A percentile compares a stretch with the other conserved stretches of the same genome.
Conservation (phyloP, 2,113 vertebrate species). For the Embiotoca jacksoni region DNA sequence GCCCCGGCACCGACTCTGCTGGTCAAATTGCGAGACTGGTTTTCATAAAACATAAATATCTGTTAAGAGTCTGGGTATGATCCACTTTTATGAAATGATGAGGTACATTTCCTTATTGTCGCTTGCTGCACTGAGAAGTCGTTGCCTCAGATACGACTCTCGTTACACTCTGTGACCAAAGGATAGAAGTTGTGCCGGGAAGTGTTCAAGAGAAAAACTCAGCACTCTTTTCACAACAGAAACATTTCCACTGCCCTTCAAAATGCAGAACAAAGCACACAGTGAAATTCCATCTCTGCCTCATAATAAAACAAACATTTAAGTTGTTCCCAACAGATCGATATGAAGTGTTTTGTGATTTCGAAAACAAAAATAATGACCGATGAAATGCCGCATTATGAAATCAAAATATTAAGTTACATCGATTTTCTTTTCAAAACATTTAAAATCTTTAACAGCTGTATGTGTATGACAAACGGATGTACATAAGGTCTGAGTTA, state of each 20-base stretch:
- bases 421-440: constrained; percentile 10
- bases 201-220: constrained; percentile 33
- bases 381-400: constrained; percentile 22
- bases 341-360: constrained; percentile 45
- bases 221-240: constrained; percentile 50
- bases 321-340: constrained; percentile 30
- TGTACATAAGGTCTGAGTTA: constrained; percentile 7
- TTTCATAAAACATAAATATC: constrained; percentile 86
- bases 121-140: constrained; percentile 62
- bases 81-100: constrained; percentile 81
- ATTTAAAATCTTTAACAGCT: background rate
- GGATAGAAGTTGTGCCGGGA: constrained; percentile 17
- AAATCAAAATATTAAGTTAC: constrained; percentile 18
- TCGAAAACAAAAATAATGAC: constrained; percentile 24
- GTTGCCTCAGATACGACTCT: constrained; percentile 57
- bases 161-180: constrained; percentile 39
- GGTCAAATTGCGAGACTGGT: constrained; percentile 77
- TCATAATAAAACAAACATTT: constrained; percentile 43
- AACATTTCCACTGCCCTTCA: constrained; percentile 46
- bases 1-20: constrained; percentile 72
- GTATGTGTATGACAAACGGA: constrained; percentile 4
- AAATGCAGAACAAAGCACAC: constrained; percentile 47
- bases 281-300: constrained; percentile 21
- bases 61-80: constrained; percentile 82
- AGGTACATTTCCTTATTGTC: constrained; percentile 83